Evolutionary conservation across 2,888 invertebrate genomes (phyloP).

Genomic region (Biston betularia): DNA sequence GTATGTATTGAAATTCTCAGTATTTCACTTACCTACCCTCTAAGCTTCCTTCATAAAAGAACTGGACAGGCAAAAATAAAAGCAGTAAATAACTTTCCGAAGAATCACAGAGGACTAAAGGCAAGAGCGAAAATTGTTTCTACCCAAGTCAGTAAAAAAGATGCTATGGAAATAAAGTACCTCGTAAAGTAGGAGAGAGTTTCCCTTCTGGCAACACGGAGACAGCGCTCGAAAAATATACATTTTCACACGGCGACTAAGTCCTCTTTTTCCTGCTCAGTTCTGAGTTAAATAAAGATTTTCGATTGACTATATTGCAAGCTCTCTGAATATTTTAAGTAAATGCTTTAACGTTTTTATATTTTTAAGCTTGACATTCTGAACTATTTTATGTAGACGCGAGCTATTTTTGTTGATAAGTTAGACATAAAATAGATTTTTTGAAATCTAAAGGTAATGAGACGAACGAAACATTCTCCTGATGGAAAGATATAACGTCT

Average conservation of each 20-base stretch:
- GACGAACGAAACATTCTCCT: too few species aligned
- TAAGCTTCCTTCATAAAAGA: slow-evolving; percentile 22
- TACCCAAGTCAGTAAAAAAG: slow-evolving; percentile 44
- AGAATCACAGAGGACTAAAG: slow-evolving; percentile 42
- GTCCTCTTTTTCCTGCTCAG: slow-evolving; percentile 25
- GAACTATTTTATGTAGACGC: neutral
- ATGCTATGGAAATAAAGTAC: slow-evolving; percentile 45
- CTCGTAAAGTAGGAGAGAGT: slow-evolving; percentile 40
- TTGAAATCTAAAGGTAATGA: too few species aligned
- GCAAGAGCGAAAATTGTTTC: slow-evolving; percentile 44
- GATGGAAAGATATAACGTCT: too few species aligned
- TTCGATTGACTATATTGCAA: slow-evolving; percentile 36
- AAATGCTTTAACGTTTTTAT: neutral
- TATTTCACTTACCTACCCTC: neutral
- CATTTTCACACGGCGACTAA: slow-evolving; percentile 40
- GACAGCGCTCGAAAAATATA: slow-evolving; percentile 37
- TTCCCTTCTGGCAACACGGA: slow-evolving; percentile 26
- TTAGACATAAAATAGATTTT: too few species aligned
- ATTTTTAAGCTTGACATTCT: neutral
- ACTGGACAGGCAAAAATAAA: slow-evolving; percentile 32
- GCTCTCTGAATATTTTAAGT: slow-evolving; percentile 33
- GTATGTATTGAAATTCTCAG: neutral
- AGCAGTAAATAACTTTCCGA: slow-evolving; percentile 44
- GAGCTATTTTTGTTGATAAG: too few species aligned
- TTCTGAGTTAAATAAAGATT: slow-evolving; percentile 42